These are phyloP conservation scores for Capromys pilorides DNA, from an alignment of 2,797 vertebrate species.

Conservation along the genomic window DNA sequence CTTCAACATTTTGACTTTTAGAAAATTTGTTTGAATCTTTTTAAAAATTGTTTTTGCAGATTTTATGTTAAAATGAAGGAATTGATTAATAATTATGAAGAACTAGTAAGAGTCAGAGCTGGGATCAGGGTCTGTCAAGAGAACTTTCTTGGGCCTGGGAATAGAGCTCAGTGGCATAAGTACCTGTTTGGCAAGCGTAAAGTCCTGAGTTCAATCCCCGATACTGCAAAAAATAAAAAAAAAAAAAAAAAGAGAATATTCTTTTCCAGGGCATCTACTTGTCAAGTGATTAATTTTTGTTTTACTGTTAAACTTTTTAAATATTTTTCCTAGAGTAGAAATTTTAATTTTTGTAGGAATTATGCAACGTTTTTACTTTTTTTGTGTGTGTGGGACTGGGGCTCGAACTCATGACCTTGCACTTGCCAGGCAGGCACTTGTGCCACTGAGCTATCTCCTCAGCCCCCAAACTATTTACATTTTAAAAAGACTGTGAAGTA, in stretches of 20 bases:
- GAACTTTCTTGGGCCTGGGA: too few relatives aligned
- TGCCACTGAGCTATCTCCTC: too few relatives aligned
- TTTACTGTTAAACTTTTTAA: constrained; percentile 20
- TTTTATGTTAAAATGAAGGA: constrained; percentile 41
- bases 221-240: too few relatives aligned
- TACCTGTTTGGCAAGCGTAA: too few relatives aligned
- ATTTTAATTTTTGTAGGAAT: constrained; percentile 37
- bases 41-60: constrained; percentile 26
- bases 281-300: constrained; percentile 12
- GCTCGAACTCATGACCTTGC: too few relatives aligned
- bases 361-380: too few relatives aligned
- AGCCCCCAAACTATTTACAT: background rate
- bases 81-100: constrained; percentile 49
- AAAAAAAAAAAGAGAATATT: too few relatives aligned
- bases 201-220: too few relatives aligned
- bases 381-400: too few relatives aligned
- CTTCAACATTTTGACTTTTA: constrained; percentile 9
- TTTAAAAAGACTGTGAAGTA: constrained; percentile 8
- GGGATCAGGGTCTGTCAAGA: background rate
- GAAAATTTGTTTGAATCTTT: constrained; percentile 37
- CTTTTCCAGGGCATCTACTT: background rate
- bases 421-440: too few relatives aligned
- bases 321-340: constrained; percentile 1
- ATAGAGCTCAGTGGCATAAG: too few relatives aligned
- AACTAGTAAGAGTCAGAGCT: background rate